phyloP scores from a whole-genome alignment of 2,888 invertebrate species.

The Galerucella calmariensis region DNA sequence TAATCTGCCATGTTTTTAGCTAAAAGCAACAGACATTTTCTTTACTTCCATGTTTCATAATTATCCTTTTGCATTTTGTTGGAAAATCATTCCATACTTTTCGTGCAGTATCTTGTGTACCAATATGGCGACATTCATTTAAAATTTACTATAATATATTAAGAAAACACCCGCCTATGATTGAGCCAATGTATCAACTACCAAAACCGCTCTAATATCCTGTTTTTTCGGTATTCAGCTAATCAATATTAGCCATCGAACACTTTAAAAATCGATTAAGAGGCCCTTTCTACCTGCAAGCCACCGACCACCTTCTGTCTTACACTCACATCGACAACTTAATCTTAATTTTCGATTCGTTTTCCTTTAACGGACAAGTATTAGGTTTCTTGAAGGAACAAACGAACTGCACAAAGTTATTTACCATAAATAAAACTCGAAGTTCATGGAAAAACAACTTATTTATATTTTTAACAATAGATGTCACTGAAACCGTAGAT shows the following conservation, averaged over 20 bases:
- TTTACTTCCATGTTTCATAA: too few relatives aligned
- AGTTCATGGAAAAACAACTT: too few relatives aligned
- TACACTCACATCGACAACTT: conserved; percentile 53
- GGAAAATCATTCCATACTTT: too few relatives aligned
- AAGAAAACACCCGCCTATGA: conserved; percentile 22
- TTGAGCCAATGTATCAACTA: conserved; percentile 31
- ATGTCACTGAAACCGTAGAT: too few relatives aligned
- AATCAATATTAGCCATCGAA: conserved; percentile 59
- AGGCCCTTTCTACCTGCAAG: conserved; percentile 54
- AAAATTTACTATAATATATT: neutral
- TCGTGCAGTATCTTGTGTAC: too few relatives aligned
- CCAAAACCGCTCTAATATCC: conserved; percentile 48
- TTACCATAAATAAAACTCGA: neutral
- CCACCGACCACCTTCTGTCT: conserved; percentile 55
- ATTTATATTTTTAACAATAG: too few relatives aligned
- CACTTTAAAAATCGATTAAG: conserved; percentile 59
- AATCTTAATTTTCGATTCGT: conserved; percentile 48
- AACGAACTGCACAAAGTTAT: neutral
- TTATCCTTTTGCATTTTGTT: too few relatives aligned
- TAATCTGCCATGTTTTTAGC: too few relatives aligned
- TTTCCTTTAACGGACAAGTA: conserved; percentile 36
- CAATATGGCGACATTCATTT: too few relatives aligned
- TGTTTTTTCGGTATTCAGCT: conserved; percentile 52
- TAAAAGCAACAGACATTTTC: too few relatives aligned
- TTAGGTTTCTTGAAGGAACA: conserved; percentile 20